Evolutionary conservation across 2,113 vertebrate genomes (phyloP), one percentile per base, ranked within the genome.

Genomic region (Petroica traversi): DNA sequence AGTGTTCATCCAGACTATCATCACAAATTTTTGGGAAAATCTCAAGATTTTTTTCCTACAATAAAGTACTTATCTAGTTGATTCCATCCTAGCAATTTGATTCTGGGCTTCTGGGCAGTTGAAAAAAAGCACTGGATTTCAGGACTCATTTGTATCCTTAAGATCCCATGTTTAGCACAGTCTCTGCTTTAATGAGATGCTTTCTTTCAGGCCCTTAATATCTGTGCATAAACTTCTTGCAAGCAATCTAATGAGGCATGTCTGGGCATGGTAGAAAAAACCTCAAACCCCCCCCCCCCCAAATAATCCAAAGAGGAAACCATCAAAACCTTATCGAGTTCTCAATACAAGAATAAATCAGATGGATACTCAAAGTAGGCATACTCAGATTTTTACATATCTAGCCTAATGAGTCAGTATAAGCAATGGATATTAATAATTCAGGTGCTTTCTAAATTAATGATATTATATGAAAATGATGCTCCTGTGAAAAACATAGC

Each of bases 211-310:
- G 34, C 12, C 29, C 14, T 40, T 6, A 3, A 31, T 88, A 68
- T 55, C 24, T 36, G 19, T 43, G 23, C 26, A 91, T 88, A 51
- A 78, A 49, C 5, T 13, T 48, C 24, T 48, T 74, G 36, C 14
- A 59, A 59, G 8, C 5, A 19, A 82, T 67, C 61, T 61, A 79
- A 49, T n/a, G 29, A 41, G 10, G 31, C 6, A 23, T 41, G 17
- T 2, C 17, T 20, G 36, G 4, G 4, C 3, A 55, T 15, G 13
- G 11, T 38, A 76, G 49, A 26, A 91, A 36, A 76, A 84, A 19
- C 14, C 45, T 59, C 3, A 1, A 46, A 31, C 4, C 1, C 8
- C 2, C 4, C 1, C 8, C 2, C 14, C 6, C 1, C 22, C 3
- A 26, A 57, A 66, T 20, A 41, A 2, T 3, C 4, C 11, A 25